phyloP scores from a whole-genome alignment of 2,888 invertebrate genomes.

The Watsonalla cultraria region DNA sequence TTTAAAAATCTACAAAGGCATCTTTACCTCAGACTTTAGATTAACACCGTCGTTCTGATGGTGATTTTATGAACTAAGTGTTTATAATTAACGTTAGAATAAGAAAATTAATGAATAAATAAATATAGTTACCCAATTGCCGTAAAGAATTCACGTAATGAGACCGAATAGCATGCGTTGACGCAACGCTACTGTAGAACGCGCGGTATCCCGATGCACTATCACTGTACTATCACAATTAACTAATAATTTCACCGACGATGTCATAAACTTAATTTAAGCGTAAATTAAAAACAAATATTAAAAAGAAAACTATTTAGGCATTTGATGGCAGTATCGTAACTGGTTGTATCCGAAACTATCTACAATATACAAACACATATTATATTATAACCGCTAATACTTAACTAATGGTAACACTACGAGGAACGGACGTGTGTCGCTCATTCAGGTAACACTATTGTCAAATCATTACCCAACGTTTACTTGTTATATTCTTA shows the following conservation, averaged over 20 bases:
- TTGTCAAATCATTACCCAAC: constrained; percentile 30
- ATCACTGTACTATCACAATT: constrained; percentile 73
- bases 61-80: constrained; percentile 68
- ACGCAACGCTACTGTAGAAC: constrained; percentile 7
- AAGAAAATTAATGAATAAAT: constrained; percentile 56
- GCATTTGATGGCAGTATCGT: constrained; percentile 78
- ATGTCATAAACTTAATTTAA: constrained; percentile 53
- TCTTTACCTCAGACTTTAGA: constrained; percentile 79
- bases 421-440: constrained; percentile 71
- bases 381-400: constrained; percentile 48
- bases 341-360: constrained; percentile 71
- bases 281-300: constrained; percentile 56
- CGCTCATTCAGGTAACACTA: constrained; percentile 74
- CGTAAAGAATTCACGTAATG: constrained; percentile 44
- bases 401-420: constrained; percentile 77
- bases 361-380: constrained; percentile 69
- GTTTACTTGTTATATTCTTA: not conserved
- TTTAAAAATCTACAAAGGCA: constrained; percentile 78
- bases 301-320: constrained; percentile 68
- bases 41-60: constrained; percentile 71
- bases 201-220: constrained; percentile 33
- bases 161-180: constrained; percentile 30
- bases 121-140: constrained; percentile 67
- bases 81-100: constrained; percentile 65
- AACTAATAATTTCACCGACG: constrained; percentile 72